Evolutionary conservation across 2,113 vertebrate species (phyloP).

Genomic region (Nibea albiflora): DNA sequence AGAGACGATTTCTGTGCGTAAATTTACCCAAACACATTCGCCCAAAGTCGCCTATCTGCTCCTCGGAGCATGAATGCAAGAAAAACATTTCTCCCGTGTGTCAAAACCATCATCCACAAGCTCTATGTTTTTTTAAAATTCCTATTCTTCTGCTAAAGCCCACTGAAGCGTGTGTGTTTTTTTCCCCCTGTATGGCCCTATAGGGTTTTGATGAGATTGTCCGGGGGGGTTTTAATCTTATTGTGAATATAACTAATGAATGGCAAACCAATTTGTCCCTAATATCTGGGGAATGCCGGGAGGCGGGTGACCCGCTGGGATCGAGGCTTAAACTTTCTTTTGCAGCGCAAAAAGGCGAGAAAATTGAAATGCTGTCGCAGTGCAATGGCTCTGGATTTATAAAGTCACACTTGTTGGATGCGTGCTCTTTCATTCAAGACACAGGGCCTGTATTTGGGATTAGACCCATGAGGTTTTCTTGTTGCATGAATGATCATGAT

Average conservation of each 20-base stretch:
- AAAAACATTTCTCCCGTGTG: constrained; percentile 80
- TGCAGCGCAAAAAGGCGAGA: constrained; percentile 75
- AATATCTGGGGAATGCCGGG: constrained; percentile 87
- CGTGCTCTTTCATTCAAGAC: constrained; percentile 58
- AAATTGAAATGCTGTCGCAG: constrained; percentile 77
- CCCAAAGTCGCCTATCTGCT: constrained; percentile 80
- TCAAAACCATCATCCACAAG: constrained; percentile 74
- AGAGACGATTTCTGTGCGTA: constrained; percentile 3
- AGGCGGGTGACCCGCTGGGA: constrained; percentile 81
- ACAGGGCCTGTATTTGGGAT: constrained; percentile 44
- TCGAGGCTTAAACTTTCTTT: constrained; percentile 78
- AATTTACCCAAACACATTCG: background rate
- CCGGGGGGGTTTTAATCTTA: constrained; percentile 88
- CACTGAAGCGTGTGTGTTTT: constrained; percentile 84
- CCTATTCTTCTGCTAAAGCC: constrained; percentile 65
- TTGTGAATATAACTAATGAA: constrained; percentile 93
- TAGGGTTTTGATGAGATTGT: constrained; percentile 86
- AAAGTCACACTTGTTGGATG: constrained; percentile 79
- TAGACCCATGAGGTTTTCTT: constrained; percentile 44
- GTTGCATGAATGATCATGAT: constrained; percentile 67
- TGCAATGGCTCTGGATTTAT: constrained; percentile 58
- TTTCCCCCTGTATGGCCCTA: constrained; percentile 75
- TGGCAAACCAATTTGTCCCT: constrained; percentile 89
- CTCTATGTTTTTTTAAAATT: constrained; percentile 74
- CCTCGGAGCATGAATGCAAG: constrained; percentile 83